Percentiles rank a stretch among this genome's conserved stretches.
phyloP scores from a whole-genome alignment of 2,888 invertebrate genomes.

The Hipparchia sbordonii region DNA sequence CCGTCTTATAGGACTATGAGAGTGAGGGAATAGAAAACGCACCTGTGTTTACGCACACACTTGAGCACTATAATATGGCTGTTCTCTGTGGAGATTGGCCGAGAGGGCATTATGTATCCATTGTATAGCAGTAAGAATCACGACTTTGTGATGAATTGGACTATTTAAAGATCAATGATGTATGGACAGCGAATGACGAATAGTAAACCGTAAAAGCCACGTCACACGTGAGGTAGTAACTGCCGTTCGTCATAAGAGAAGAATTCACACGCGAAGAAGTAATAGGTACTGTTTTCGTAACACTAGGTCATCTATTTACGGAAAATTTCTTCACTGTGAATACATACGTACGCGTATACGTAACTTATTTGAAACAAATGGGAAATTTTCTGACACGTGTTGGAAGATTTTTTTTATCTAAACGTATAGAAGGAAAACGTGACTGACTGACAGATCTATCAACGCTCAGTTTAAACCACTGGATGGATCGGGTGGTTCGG shows the following conservation, averaged over 20 bases:
- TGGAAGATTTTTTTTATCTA: not conserved
- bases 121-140: constrained; percentile 15
- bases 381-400: constrained; percentile 13
- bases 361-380: constrained; percentile 5
- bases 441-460: too few species aligned
- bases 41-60: too few species aligned
- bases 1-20: too few species aligned
- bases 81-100: too few species aligned
- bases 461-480: too few species aligned
- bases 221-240: constrained; percentile 24
- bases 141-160: constrained; percentile 28
- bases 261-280: constrained; percentile 32
- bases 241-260: constrained; percentile 27
- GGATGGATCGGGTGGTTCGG: too few species aligned
- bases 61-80: too few species aligned
- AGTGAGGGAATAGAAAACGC: too few species aligned
- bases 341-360: not conserved
- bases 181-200: constrained; percentile 28
- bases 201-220: constrained; percentile 15
- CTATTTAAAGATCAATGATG: constrained; percentile 35
- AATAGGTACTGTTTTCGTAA: constrained; percentile 17
- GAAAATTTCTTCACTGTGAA: constrained; percentile 7
- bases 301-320: constrained; percentile 23
- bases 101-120: too few species aligned
- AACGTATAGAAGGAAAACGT: too few species aligned